Conservation (phyloP, 2,888 invertebrate genomes). For the Epirrhoe alternata region DNA sequence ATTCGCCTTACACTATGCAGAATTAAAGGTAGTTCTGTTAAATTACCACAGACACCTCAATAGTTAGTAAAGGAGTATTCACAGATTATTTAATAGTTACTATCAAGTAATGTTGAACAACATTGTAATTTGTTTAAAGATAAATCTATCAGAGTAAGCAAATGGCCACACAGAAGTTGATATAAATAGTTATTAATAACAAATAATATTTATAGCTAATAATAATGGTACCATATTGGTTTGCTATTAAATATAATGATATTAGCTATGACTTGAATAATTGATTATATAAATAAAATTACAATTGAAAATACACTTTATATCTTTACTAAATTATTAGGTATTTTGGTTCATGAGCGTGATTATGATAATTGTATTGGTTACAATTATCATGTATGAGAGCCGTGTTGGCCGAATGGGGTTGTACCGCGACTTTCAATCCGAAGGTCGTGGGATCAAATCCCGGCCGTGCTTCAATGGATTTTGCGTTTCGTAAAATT, state of each 20-base stretch:
- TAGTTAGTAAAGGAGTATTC: not conserved
- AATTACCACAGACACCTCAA: not conserved
- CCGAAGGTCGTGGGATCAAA: too few species aligned
- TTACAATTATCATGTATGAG: too few species aligned
- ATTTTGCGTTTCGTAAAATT: too few species aligned
- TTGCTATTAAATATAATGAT: not conserved
- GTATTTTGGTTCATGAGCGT: not conserved
- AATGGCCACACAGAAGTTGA: slow-evolving; percentile 29
- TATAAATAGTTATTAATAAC: slow-evolving; percentile 22
- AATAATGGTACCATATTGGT: slow-evolving; percentile 21
- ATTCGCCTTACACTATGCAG: not conserved
- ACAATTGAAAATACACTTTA: not conserved
- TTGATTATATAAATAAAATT: slow-evolving; percentile 11
- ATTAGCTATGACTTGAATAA: slow-evolving; percentile 13
- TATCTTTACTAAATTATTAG: not conserved
- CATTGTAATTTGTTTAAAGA: slow-evolving; percentile 20
- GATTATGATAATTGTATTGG: too few species aligned
- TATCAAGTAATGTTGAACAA: slow-evolving; percentile 17
- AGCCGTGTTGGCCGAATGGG: too few species aligned
- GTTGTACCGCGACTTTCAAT: too few species aligned
- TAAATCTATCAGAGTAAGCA: slow-evolving; percentile 16
- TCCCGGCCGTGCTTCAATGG: too few species aligned
- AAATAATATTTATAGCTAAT: slow-evolving; percentile 17
- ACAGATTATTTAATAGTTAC: slow-evolving; percentile 11
- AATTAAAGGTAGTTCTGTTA: not conserved